Percentiles rank a stretch among this genome's conserved stretches.
Conservation (phyloP, 2,113 vertebrate species). For the Beaufortia kweichowensis region DNA sequence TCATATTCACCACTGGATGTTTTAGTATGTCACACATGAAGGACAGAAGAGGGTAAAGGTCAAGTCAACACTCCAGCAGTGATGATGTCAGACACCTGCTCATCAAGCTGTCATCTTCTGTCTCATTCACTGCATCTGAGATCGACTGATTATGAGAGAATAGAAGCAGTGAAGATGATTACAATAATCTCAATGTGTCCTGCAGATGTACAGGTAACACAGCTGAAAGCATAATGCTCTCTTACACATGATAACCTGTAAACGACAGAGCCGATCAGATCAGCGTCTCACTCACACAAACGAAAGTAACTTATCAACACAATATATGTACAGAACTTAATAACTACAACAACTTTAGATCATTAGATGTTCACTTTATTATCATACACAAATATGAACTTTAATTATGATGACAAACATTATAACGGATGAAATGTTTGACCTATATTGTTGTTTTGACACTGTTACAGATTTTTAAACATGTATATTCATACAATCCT, state of each 20-base stretch:
- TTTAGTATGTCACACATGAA: constrained; percentile 43
- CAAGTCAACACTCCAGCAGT: neutral
- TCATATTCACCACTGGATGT: constrained; percentile 16
- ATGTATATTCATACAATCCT: neutral
- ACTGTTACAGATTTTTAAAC: neutral
- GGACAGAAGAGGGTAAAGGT: neutral
- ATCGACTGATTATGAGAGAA: too few relatives aligned
- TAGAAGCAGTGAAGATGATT: neutral
- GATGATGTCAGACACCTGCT: constrained; percentile 63
- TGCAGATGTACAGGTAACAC: too few relatives aligned
- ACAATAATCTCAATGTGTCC: too few relatives aligned
- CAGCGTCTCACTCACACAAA: neutral
- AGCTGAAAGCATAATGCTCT: too few relatives aligned
- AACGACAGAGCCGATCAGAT: neutral
- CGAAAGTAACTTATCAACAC: too few relatives aligned
- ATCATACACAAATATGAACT: constrained; percentile 3
- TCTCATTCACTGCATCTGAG: neutral
- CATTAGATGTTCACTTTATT: neutral
- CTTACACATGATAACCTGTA: too few relatives aligned
- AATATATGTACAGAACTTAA: constrained; percentile 7
- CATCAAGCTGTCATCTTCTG: constrained; percentile 58
- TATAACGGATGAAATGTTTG: neutral
- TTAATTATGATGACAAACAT: too few relatives aligned
- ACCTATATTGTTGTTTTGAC: neutral
- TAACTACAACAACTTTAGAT: neutral